phyloP scores from a whole-genome alignment of 2,888 invertebrate species.

The Meganola albula region DNA sequence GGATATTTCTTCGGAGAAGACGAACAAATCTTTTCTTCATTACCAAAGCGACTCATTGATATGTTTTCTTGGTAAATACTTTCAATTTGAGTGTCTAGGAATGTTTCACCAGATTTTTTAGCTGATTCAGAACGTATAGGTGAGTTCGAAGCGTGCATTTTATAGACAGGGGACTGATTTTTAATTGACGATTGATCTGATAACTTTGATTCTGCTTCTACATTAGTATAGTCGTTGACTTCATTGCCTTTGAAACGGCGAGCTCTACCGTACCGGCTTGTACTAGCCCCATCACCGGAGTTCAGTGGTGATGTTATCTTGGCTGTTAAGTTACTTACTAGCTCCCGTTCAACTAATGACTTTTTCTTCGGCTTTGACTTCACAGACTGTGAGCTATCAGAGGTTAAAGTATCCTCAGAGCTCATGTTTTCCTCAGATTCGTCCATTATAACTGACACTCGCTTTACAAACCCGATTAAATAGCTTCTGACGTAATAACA shows the following conservation, averaged over 20 bases:
- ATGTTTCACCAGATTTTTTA: constrained; percentile 31
- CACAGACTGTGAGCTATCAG: constrained; percentile 29
- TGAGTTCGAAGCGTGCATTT: constrained; percentile 65
- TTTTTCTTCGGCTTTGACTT: constrained; percentile 60
- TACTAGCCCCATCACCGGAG: constrained; percentile 41
- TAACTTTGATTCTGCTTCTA: constrained; percentile 41
- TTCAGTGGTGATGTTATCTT: constrained; percentile 55
- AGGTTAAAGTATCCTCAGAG: constrained; percentile 40
- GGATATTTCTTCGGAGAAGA: constrained; percentile 43
- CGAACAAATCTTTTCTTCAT: constrained; percentile 36
- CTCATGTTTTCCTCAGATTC: constrained; percentile 56
- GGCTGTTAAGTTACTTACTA: constrained; percentile 63
- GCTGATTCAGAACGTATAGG: constrained; percentile 44
- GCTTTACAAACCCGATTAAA: constrained; percentile 22
- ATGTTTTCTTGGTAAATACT: constrained; percentile 58
- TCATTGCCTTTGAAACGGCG: constrained; percentile 70
- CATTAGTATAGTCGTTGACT: constrained; percentile 50
- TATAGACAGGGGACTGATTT: constrained; percentile 47
- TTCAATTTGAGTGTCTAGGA: constrained; percentile 52
- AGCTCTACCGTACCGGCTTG: constrained; percentile 79
- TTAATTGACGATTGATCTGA: constrained; percentile 44
- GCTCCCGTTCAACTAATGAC: constrained; percentile 61
- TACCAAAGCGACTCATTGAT: constrained; percentile 52
- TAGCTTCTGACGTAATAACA: constrained; percentile 39
- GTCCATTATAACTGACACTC: constrained; percentile 45